These are phyloP conservation scores for Tiphia femorata DNA, from an alignment of 2,888 invertebrate species.

Conservation along the genomic window DNA sequence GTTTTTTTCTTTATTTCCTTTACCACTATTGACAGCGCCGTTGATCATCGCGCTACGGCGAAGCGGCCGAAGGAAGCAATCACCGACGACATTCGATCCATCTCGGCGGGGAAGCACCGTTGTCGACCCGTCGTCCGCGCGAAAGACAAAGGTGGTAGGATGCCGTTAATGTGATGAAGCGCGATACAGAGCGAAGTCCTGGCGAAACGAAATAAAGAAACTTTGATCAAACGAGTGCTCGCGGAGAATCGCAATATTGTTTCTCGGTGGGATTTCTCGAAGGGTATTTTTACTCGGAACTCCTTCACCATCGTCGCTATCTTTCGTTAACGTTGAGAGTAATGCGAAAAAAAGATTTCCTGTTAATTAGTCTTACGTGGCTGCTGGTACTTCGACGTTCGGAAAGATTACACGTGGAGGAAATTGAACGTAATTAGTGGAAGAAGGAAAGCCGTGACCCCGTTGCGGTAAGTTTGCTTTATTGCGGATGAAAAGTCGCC, in stretches of 20 bases:
- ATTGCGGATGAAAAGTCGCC: too few relatives aligned
- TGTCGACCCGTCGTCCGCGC: conserved; percentile 21
- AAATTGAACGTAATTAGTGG: too few relatives aligned
- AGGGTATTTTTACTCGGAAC: too few relatives aligned
- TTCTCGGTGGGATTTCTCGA: too few relatives aligned
- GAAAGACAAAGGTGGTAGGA: conserved; percentile 30
- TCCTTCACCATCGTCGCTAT: too few relatives aligned
- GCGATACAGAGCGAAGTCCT: conserved; percentile 11
- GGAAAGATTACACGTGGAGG: too few relatives aligned
- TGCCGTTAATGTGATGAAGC: neutral
- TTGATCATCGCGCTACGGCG: conserved; percentile 35
- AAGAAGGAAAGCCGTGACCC: too few relatives aligned
- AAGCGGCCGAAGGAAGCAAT: conserved; percentile 36
- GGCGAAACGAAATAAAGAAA: conserved; percentile 33
- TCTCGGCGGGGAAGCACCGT: conserved; percentile 28
- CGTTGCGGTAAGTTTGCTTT: too few relatives aligned
- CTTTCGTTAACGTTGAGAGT: too few relatives aligned
- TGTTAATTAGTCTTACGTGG: too few relatives aligned
- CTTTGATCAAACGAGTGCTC: conserved; percentile 31
- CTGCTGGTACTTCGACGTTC: too few relatives aligned
- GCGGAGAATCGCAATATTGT: neutral
- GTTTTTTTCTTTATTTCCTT: neutral
- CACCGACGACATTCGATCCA: conserved; percentile 38
- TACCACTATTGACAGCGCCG: conserved; percentile 35
- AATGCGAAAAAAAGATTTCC: too few relatives aligned